Conservation (phyloP, 2,888 invertebrate genomes). For the Blastobasis adustella region DNA sequence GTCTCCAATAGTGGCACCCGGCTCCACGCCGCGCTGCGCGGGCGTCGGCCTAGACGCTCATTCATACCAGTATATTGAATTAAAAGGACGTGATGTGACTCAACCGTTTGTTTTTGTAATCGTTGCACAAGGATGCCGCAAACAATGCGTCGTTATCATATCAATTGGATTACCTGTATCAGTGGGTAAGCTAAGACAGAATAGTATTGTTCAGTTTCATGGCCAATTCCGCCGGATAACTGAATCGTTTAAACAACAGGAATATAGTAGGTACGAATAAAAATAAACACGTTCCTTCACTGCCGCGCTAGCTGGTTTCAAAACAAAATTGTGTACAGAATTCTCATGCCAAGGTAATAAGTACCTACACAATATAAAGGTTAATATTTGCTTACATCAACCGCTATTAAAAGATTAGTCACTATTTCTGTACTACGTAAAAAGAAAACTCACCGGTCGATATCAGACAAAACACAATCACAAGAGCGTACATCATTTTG, state of each 20-base stretch:
- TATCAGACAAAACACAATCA: conserved; percentile 34
- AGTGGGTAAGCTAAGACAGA: background rate
- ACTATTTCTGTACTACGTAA: background rate
- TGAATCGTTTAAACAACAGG: too few relatives aligned
- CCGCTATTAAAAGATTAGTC: too few relatives aligned
- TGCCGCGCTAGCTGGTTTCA: too few relatives aligned
- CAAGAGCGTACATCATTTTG: conserved; percentile 41
- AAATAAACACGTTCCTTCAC: too few relatives aligned
- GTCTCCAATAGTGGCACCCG: too few relatives aligned
- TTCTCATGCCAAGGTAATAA: too few relatives aligned
- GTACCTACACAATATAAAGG: too few relatives aligned
- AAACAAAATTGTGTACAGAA: too few relatives aligned
- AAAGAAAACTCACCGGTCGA: conserved; percentile 42
- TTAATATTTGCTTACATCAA: too few relatives aligned
- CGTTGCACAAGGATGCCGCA: background rate
- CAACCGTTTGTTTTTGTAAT: conserved; percentile 14
- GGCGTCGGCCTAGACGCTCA: conserved; percentile 32
- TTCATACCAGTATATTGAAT: conserved; percentile 36
- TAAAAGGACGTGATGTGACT: conserved; percentile 40
- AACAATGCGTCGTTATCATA: background rate
- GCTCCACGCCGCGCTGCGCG: conserved; percentile 26
- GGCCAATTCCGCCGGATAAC: too few relatives aligned
- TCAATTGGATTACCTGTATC: background rate
- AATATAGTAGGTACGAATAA: too few relatives aligned
- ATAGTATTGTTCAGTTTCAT: too few relatives aligned